phyloP scores from a whole-genome alignment of 2,113 vertebrate genomes.

The Chauna torquata region DNA sequence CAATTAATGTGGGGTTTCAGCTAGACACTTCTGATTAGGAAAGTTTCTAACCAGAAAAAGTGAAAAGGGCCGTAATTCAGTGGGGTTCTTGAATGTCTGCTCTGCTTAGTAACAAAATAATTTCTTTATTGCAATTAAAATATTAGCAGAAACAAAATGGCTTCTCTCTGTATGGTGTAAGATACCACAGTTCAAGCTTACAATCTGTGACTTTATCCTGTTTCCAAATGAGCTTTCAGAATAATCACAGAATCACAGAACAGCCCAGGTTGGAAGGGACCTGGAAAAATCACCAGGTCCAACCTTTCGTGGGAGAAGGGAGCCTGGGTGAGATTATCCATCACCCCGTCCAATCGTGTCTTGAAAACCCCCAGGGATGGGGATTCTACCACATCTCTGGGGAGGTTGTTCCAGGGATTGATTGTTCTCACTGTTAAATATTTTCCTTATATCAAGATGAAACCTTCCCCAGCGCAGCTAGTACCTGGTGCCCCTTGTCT shows the following conservation, averaged over 20 bases:
- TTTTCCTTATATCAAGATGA: background rate
- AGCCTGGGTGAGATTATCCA: background rate
- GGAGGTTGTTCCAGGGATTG: background rate
- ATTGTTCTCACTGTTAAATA: background rate
- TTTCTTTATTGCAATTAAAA: background rate
- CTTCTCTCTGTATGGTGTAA: background rate
- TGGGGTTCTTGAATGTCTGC: slow-evolving; percentile 7
- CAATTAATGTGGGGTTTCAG: background rate
- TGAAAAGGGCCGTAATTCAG: background rate
- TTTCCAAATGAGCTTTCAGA: background rate
- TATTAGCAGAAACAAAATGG: background rate
- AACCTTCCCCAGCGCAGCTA: background rate
- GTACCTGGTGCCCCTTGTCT: background rate
- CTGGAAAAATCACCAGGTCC: background rate
- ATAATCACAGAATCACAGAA: background rate
- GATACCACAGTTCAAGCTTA: background rate
- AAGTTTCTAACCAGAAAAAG: background rate
- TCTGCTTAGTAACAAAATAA: background rate
- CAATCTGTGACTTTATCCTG: background rate
- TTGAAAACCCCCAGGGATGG: background rate
- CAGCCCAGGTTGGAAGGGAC: background rate
- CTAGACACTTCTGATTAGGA: background rate
- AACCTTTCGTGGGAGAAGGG: background rate
- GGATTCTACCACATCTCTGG: background rate
- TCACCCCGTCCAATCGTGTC: no score